These are phyloP conservation scores for Neotoxoptera formosana DNA, from an alignment of 1,140 invertebrate genomes.

Conservation along the genomic window DNA sequence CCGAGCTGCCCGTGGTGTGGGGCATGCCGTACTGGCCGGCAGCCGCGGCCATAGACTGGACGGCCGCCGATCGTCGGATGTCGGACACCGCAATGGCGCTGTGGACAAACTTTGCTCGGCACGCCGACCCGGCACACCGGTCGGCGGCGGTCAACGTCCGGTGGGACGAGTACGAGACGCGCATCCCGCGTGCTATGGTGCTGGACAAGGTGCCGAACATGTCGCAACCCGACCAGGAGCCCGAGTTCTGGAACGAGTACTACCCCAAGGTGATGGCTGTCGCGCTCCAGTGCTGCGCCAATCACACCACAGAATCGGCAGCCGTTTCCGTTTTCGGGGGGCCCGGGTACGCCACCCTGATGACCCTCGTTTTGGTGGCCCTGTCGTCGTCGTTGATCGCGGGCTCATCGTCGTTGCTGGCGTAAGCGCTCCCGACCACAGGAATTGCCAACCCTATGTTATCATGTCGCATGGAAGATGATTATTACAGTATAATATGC, in stretches of 20 bases:
- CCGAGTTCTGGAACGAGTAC: conserved; percentile 82
- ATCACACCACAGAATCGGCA: conserved; percentile 45
- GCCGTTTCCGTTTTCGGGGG: not conserved
- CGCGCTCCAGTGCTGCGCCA: conserved; percentile 59
- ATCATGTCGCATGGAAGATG: not conserved
- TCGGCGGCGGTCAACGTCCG: conserved; percentile 67
- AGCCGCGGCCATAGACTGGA: conserved; percentile 70
- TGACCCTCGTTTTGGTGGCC: not conserved
- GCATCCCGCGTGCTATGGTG: conserved; percentile 72
- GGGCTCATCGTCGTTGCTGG: not conserved
- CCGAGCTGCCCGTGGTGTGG: conserved; percentile 80
- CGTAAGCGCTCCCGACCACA: not conserved
- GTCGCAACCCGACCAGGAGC: conserved; percentile 65
- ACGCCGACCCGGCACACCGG: conserved; percentile 73
- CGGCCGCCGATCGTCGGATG: conserved; percentile 76
- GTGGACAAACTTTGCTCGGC: conserved; percentile 77
- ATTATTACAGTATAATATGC: not conserved
- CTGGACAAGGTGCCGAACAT: conserved; percentile 79
- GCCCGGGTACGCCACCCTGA: not conserved
- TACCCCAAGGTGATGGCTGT: conserved; percentile 71
- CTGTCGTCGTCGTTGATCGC: not conserved
- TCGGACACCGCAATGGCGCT: conserved; percentile 79
- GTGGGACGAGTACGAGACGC: conserved; percentile 75
- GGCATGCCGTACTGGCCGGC: conserved; percentile 75
- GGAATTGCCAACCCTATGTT: not conserved